These are phyloP conservation scores for Porites lobata DNA, from an alignment of 92 coral and sea anemone species.

Conservation along the genomic window DNA sequence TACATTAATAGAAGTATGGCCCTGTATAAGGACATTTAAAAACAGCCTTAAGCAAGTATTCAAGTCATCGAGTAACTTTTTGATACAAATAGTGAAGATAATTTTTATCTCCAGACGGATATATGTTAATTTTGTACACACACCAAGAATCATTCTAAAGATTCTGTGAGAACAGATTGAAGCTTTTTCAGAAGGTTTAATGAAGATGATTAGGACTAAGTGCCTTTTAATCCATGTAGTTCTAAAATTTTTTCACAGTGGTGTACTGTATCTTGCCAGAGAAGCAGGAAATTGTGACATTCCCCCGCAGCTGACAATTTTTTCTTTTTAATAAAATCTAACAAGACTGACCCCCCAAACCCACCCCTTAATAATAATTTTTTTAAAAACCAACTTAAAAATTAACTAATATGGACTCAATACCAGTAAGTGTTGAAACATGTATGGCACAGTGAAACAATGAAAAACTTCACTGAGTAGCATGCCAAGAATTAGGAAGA, in stretches of 20 bases:
- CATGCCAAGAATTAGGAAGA: constrained; percentile 7
- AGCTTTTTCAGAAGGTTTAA: not conserved
- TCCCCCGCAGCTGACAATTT: not conserved
- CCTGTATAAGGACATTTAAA: not conserved
- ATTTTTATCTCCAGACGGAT: constrained; percentile 1
- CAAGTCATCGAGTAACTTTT: not conserved
- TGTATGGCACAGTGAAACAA: not conserved
- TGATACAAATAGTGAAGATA: constrained; percentile 24
- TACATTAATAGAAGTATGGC: not conserved
- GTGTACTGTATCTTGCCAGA: not conserved
- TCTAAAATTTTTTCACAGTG: not conserved
- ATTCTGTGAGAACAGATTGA: not conserved
- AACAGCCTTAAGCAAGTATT: constrained; percentile 6
- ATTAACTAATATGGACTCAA: not conserved
- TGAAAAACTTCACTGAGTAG: constrained; percentile 13
- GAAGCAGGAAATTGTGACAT: constrained; percentile 7
- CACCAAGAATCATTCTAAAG: not conserved
- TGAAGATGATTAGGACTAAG: not conserved
- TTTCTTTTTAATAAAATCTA: not conserved
- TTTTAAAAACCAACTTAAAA: not conserved
- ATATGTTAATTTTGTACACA: not conserved
- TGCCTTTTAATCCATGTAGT: not conserved
- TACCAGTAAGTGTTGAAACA: not conserved
- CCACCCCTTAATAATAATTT: not conserved
- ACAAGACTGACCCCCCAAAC: not conserved